Evolutionary conservation across 2,797 vertebrate genomes (phyloP).

Genomic region (Myiothlypis chrysogaster): DNA sequence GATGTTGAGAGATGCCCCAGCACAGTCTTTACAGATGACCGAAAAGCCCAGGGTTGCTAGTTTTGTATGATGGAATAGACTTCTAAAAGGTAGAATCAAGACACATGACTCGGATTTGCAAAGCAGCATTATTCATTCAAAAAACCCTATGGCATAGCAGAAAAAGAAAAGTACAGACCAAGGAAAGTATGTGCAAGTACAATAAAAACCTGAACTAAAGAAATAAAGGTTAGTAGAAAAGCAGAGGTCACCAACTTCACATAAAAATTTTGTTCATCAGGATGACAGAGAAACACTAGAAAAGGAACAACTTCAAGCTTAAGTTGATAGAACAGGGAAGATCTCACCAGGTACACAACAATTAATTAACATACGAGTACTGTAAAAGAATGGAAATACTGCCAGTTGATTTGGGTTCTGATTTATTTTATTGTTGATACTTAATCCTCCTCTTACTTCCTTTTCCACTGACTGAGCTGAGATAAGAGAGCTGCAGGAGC

Average conservation of each 20-base stretch:
- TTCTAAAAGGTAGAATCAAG: neutral
- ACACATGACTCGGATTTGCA: neutral
- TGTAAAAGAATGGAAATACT: neutral
- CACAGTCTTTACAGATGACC: neutral
- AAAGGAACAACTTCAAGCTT: neutral
- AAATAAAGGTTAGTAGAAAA: neutral
- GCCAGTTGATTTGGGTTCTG: neutral
- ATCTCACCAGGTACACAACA: neutral
- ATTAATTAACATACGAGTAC: neutral
- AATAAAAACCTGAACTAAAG: neutral
- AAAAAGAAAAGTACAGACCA: neutral
- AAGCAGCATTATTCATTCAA: neutral
- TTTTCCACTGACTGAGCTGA: neutral
- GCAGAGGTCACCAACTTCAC: neutral
- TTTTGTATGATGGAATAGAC: neutral
- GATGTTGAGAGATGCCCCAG: neutral
- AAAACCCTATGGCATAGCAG: neutral
- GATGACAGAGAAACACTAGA: neutral
- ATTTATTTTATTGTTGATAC: neutral
- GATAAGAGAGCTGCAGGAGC: neutral
- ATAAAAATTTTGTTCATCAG: neutral
- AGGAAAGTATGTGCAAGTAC: neutral
- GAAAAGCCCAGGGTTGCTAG: neutral
- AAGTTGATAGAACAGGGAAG: neutral
- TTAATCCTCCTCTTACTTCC: neutral